A percentile compares a stretch with the other conserved stretches of the same genome.
These are phyloP conservation scores for Phataginus tricuspis DNA, from an alignment of 2,797 vertebrate genomes.

Conservation along the genomic window DNA sequence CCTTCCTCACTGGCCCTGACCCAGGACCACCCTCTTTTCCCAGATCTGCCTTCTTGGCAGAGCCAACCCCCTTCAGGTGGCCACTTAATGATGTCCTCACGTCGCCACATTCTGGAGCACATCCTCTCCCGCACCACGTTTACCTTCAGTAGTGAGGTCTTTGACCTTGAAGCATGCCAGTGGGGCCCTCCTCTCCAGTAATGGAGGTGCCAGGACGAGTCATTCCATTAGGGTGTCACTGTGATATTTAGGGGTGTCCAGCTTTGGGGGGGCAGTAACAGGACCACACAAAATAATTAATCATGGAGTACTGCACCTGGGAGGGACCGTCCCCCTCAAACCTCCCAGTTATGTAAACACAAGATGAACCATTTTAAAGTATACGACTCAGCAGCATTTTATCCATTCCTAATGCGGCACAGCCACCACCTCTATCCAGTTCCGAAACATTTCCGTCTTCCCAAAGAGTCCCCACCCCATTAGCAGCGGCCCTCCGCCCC, in stretches of 20 bases:
- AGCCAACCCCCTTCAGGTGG: not conserved
- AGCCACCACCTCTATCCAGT: no score
- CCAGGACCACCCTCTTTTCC: not conserved
- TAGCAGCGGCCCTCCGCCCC: accelerated
- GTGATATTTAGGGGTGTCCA: no score
- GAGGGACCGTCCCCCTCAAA: not conserved
- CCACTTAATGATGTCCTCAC: accelerated
- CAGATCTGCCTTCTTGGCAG: accelerated
- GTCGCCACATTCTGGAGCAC: not conserved
- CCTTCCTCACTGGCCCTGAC: not conserved
- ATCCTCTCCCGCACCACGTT: no score
- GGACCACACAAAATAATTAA: not conserved
- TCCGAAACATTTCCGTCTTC: not conserved
- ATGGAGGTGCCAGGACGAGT: not conserved
- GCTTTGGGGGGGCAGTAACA: not conserved
- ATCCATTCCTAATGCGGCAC: accelerated
- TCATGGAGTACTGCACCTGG: accelerated
- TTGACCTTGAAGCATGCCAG: accelerated
- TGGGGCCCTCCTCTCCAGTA: not conserved
- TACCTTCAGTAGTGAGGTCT: not conserved
- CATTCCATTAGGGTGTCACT: accelerated
- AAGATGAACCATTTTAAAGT: not conserved
- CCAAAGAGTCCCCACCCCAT: not conserved
- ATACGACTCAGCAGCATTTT: not conserved
- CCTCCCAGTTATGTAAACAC: no score